phyloP scores from a whole-genome alignment of 2,797 vertebrate genomes.

The Heterohyrax brucei region DNA sequence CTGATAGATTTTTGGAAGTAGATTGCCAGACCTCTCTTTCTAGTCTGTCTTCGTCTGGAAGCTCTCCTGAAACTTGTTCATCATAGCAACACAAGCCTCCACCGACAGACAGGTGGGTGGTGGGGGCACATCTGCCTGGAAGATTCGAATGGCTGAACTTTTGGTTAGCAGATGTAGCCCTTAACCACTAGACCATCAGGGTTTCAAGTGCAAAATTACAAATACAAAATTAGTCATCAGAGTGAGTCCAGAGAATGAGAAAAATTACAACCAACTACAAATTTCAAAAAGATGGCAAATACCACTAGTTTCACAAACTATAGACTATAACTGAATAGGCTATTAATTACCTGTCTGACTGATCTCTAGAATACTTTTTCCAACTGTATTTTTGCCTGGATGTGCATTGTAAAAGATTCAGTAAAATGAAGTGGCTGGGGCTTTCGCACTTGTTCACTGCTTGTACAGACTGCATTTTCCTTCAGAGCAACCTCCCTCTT shows the following conservation, averaged over 20 bases:
- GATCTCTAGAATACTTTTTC: not conserved
- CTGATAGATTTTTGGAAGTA: too few species aligned
- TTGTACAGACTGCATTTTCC: not conserved
- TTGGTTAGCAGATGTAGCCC: too few species aligned
- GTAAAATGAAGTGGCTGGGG: not conserved
- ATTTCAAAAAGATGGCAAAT: slow-evolving; percentile 6
- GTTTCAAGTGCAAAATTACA: too few species aligned
- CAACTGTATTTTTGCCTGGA: not conserved
- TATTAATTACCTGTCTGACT: not conserved
- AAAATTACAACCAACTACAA: not conserved
- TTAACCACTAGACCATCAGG: too few species aligned
- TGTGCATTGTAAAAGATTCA: not conserved
- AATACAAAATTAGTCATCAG: too few species aligned
- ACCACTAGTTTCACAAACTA: slow-evolving; percentile 15
- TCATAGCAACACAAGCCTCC: too few species aligned
- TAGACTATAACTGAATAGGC: not conserved
- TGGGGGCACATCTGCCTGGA: too few species aligned
- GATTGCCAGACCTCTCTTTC: too few species aligned
- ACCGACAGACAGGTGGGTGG: too few species aligned
- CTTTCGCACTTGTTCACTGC: not conserved
- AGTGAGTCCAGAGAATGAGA: not conserved
- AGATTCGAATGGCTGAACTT: too few species aligned
- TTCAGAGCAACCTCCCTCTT: not conserved
- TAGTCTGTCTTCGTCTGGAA: too few species aligned
- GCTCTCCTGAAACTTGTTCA: too few species aligned